Evolutionary conservation across 2,113 vertebrate genomes (phyloP).

Genomic region (Clarias gariepinus): DNA sequence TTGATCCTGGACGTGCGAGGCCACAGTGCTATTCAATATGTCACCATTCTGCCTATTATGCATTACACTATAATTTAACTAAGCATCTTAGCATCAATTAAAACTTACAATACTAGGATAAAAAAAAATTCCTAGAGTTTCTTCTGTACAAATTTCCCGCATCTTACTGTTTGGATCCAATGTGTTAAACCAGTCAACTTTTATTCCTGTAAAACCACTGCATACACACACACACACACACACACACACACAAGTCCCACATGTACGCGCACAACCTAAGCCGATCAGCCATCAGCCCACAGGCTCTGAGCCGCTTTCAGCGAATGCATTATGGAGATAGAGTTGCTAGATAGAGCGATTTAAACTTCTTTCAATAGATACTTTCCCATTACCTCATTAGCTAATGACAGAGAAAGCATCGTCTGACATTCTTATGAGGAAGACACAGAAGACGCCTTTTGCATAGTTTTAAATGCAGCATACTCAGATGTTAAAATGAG

Average conservation of each 20-base stretch:
- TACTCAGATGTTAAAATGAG: neutral
- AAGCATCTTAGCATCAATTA: neutral
- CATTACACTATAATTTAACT: neutral
- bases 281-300: slow-evolving; percentile 63
- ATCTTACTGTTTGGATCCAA: slow-evolving; percentile 40
- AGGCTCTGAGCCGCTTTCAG: slow-evolving; percentile 53
- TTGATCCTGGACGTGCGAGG: too few species aligned
- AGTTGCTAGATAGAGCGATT: slow-evolving; percentile 38
- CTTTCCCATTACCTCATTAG: slow-evolving; percentile 31
- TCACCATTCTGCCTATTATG: too few species aligned
- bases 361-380: slow-evolving; percentile 49
- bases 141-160: neutral
- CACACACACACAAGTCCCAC: slow-evolving; percentile 30
- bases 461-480: neutral
- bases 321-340: slow-evolving; percentile 63
- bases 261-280: slow-evolving; percentile 53
- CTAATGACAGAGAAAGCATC: neutral
- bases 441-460: neutral
- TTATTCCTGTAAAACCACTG: slow-evolving; percentile 58
- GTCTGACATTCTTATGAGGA: neutral
- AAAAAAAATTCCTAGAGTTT: neutral
- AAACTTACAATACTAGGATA: neutral
- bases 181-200: slow-evolving; percentile 53
- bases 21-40: too few species aligned
- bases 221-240: slow-evolving; percentile 15